Evolutionary conservation across 2,888 invertebrate species (phyloP), one percentile per base, ranked within the genome.

Genomic region (Agrotis segetum): DNA sequence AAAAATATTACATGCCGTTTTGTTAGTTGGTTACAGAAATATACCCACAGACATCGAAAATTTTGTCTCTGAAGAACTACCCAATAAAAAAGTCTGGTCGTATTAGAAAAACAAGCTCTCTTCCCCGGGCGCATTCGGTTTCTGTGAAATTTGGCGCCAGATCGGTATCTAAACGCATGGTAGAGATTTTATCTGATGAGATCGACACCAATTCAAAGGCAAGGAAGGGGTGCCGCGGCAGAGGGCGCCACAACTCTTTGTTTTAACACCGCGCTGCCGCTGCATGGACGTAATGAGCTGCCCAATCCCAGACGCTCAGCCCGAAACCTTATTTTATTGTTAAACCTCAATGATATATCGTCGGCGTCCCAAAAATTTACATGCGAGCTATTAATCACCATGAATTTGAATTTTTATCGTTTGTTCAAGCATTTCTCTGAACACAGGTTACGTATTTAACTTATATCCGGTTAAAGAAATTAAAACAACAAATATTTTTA

Each of bases 121-220:
- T 81, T 81, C 85, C 78, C 79, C 81, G 68, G 78, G 74, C 77
- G 87, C 85, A 85, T 88, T 89, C 74, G 82, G 89, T 88, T 94
- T 94, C 95, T 93, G 93, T 95, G 93, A 95, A 94, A 93, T 95
- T 95, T 94, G 95, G 95, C 94, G 94, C 94, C 94, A 92, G 95
- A 95, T 94, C 83, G 62, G 83, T 92, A 95, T 94, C 95, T 86
- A 74, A 81, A 85, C 84, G 85, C 77, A 70, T 77, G 81, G 84
- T 78, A 79, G 78, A 82, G 85, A 75, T 81, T 92, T 40, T 95
- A 95, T 94, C 94, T 89, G 87, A 88, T 85, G 85, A 88, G 92
- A 93, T 95, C 93, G 89, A 93, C 92, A 92, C 90, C 89, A 90
- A 92, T 93, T 92, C 89, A 90, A 85, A 83, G 85, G 75, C 82